Base-by-base conservation (phyloP, 1,140 invertebrate genomes). In the Ruditapes philippinarum region DNA sequence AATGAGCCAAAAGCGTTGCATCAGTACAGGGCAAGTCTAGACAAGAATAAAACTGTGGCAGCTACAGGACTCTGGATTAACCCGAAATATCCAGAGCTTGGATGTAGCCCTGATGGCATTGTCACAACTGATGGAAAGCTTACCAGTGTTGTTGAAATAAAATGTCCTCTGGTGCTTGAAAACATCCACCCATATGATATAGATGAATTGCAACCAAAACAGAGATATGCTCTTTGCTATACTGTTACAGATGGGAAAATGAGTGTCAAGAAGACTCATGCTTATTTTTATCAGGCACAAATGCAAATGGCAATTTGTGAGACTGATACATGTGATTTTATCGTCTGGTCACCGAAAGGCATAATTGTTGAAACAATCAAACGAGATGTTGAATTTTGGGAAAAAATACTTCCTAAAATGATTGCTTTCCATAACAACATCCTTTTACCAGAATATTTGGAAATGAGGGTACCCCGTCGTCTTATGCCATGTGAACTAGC, bases 281-380 rank as follows among this genome's bases (percentile, higher is more conserved):
- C 9, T 51, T 86, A 89, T 65, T 89, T 38, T 45, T 89, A 89
- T 57, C 87, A 89, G 33, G 38, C 86, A 14, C 90, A 91, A 80
- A 78, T 28, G 28, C 87, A 91, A 31, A 62, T 89, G 49, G 62
- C 65, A n/a, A 51, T 82, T 3, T 62, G 68, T 38, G 74, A 82
- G 36, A 40, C 74, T 19, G 68, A 89, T 7, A 80, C 49, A 38
- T 79, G 80, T 81, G 70, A 89, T 81, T 91, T 91, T 89, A 86
- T 89, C 28, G 40, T 86, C 25, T 90, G 57, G 74, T 54, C 83
- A 19, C 25, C 68, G 22, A 79, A 86, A 51, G 79, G 62, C 19
- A 62, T 83, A 5, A 36, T 11, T 38, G 33, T 79, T 11, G 68
- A 91, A 33, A 45, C 45, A 2, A 65, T 91, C 42, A 31, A 22